phyloP scores from a whole-genome alignment of 2,113 vertebrate species.

The Tyrannus savana region DNA sequence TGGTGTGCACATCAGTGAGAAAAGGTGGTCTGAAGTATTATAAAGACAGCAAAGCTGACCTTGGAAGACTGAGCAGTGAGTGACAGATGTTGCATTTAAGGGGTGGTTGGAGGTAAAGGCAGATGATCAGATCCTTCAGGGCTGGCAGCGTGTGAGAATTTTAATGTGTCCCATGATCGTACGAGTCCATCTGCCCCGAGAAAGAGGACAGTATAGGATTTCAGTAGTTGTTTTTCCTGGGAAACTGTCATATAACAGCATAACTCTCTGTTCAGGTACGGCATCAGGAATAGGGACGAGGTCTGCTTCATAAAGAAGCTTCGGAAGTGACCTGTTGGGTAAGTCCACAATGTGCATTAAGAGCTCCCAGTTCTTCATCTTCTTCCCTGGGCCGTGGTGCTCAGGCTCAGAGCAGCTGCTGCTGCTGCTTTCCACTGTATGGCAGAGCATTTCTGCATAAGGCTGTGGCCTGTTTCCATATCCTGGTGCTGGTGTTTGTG shows the following conservation, averaged over 20 bases:
- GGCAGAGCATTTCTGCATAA: not conserved
- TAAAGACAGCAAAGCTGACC: not conserved
- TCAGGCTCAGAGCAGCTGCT: not conserved
- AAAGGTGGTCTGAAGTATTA: not conserved
- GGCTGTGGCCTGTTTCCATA: not conserved
- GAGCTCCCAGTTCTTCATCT: not conserved
- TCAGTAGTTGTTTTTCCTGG: not conserved
- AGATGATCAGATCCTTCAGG: not conserved
- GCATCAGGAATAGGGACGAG: conserved; percentile 94
- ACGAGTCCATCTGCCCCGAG: not conserved
- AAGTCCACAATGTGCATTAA: not conserved
- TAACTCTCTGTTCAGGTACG: conserved; percentile 79
- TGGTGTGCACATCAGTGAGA: not conserved
- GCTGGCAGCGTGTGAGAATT: not conserved
- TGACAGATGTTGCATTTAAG: not conserved
- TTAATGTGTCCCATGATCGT: fast-evolving
- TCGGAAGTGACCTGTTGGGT: conserved; percentile 70
- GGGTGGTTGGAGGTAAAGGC: not conserved
- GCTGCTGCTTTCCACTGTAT: not conserved
- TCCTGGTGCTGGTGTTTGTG: not conserved
- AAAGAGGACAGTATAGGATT: not conserved
- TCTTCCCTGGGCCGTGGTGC: not conserved
- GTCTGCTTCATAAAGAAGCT: conserved; percentile 94
- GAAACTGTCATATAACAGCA: not conserved
- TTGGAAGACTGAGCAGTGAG: not conserved